Base-by-base conservation (phyloP, 1,140 invertebrate genomes). In the Caenorhabditis latens region DNA sequence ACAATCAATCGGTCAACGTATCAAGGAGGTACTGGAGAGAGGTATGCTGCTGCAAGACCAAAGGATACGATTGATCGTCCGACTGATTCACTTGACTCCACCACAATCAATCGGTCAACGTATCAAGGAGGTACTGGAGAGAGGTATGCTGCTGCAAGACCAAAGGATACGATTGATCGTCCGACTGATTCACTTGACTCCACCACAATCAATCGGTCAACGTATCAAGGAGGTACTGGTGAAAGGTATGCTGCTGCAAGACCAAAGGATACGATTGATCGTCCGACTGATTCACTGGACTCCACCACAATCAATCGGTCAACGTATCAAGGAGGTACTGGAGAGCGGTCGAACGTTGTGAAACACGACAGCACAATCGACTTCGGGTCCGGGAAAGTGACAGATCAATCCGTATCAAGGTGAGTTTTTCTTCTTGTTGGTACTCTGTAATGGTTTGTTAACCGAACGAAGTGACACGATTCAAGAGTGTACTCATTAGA, bases 331-430 rank as follows among this genome's bases (percentile, higher is more conserved):
- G 65, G 65, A 46, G 65, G 65, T 46, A 71, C 65, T 16, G 65
- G 65, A 16, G 65, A 71, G 13, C 13, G 65, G 14, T 43, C 65
- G 16, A 24, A 46, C n/a, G 19, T 71, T 0, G 16, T 46, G n/a
- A 71, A 71, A 19, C 65, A 71, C 46, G 40, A 32, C 4, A 71
- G n/a, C 6, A 71, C 65, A 43, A 43, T 71, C 3, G 65, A 71
- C 40, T 46, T 71, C 9, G 65, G 65, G 0, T 50, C 71, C 19
- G 71, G 71, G 71, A 79, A 79, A 79, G 71, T 79, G 46, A 16
- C 71, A 50, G 40, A 43, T 79, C 71, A 79, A 79, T 79, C 46
- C 13, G 71, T 79, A 79, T 79, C 71, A 50, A 21, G 71, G 71
- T 79, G n/a, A 32, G 71, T 71, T n/a, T 5, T 3, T 40, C 40